Evolutionary conservation across 1,140 invertebrate genomes (phyloP).

Genomic region (Chelonus insularis): DNA sequence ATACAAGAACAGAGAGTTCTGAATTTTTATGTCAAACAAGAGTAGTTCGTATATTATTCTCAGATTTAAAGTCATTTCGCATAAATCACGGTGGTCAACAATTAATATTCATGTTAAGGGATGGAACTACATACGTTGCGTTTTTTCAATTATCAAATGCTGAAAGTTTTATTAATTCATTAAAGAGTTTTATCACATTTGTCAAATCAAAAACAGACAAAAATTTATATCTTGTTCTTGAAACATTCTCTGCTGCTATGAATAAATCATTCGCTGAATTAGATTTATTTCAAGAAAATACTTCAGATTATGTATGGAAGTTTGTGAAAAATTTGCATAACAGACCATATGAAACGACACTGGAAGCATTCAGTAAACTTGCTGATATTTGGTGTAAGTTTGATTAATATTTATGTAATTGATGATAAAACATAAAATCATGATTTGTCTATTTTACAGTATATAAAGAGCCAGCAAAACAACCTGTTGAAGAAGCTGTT

Average conservation of each 20-base stretch:
- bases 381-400: slow-evolving; percentile 67
- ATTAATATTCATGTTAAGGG: slow-evolving; percentile 72
- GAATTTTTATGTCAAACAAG: slow-evolving; percentile 62
- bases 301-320: slow-evolving; percentile 69
- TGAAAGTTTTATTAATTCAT: slow-evolving; percentile 72
- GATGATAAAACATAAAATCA: not conserved
- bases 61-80: slow-evolving; percentile 70
- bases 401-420: not conserved
- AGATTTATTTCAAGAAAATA: slow-evolving; percentile 75
- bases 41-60: slow-evolving; percentile 67
- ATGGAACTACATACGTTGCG: slow-evolving; percentile 74
- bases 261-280: slow-evolving; percentile 84
- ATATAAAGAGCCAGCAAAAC: slow-evolving; percentile 58
- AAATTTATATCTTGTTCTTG: slow-evolving; percentile 70
- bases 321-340: slow-evolving; percentile 72
- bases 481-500: slow-evolving; percentile 61
- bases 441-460: slow-evolving; percentile 47
- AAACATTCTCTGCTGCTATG: slow-evolving; percentile 67
- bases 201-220: slow-evolving; percentile 71
- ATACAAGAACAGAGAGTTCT: slow-evolving; percentile 59
- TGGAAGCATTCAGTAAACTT: slow-evolving; percentile 83
- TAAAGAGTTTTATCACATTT: slow-evolving; percentile 66
- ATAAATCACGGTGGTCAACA: slow-evolving; percentile 70
- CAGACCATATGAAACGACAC: slow-evolving; percentile 77
- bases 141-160: slow-evolving; percentile 87